Conservation (phyloP, 2,797 vertebrate genomes). For the Decapterus maruadsi region DNA sequence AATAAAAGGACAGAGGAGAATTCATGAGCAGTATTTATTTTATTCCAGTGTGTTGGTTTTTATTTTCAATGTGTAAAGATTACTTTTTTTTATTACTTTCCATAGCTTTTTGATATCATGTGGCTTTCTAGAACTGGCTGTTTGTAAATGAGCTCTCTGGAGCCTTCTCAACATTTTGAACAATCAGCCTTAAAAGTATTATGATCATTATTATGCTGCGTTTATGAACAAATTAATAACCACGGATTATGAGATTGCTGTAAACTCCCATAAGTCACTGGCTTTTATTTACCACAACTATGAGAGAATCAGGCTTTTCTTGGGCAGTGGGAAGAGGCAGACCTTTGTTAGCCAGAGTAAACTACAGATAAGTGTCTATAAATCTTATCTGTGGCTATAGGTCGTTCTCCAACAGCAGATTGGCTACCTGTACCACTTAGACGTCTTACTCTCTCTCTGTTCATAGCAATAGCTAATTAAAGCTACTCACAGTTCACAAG, state of each 20-base stretch:
- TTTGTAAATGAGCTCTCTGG: neutral
- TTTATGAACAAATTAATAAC: neutral
- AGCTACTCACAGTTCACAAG: neutral
- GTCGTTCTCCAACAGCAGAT: no score
- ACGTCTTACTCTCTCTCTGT: neutral
- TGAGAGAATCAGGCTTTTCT: no score
- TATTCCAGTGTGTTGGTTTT: constrained; percentile 10
- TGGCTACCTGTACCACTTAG: no score
- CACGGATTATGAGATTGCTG: neutral
- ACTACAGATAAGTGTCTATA: neutral
- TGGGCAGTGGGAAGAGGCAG: neutral
- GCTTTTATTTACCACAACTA: no score
- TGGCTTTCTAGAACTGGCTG: neutral
- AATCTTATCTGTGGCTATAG: neutral
- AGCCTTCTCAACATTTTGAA: neutral
- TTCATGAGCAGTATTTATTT: constrained; percentile 29
- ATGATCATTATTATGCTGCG: no score
- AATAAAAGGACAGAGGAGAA: constrained; percentile 39
- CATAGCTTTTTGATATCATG: neutral
- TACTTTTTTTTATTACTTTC: neutral
- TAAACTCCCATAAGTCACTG: neutral
- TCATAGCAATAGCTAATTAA: neutral
- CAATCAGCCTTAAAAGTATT: neutral
- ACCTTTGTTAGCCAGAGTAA: neutral
- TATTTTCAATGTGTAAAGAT: constrained; percentile 1